A percentile compares a stretch with the other conserved stretches of the same genome.
phyloP scores from a whole-genome alignment of 1,140 invertebrate genomes.

The Heliconius hermathena region DNA sequence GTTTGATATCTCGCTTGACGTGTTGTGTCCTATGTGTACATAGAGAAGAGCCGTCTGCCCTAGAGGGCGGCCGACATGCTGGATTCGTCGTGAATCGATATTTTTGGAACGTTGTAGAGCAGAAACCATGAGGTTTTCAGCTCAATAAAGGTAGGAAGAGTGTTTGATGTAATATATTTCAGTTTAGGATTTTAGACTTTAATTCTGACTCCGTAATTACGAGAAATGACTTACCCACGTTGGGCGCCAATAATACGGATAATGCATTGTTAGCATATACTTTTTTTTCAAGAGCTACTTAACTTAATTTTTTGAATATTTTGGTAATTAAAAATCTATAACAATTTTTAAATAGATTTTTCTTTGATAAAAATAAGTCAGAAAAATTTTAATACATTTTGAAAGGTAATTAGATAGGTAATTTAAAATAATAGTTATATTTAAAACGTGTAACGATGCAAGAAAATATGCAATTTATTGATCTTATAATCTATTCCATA shows the following conservation, averaged over 20 bases:
- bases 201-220: neutral
- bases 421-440: neutral
- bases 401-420: no score
- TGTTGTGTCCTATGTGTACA: conserved; percentile 80
- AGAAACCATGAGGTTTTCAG: conserved; percentile 74
- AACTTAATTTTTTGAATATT: no score
- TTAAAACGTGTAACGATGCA: neutral
- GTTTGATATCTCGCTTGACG: conserved; percentile 80
- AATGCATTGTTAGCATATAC: neutral
- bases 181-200: neutral
- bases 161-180: conserved; percentile 34
- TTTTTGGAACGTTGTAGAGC: conserved; percentile 77
- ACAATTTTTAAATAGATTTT: no score
- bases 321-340: no score
- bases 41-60: conserved; percentile 78
- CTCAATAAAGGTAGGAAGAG: conserved; percentile 75
- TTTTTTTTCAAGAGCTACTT: neutral
- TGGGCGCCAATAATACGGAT: conserved; percentile 40
- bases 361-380: no score
- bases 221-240: conserved; percentile 21
- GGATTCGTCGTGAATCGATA: conserved; percentile 80
- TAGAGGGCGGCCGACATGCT: conserved; percentile 80
- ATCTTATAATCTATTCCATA: neutral
- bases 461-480: neutral
- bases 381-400: no score